Conservation (phyloP, 2,888 invertebrate species). For the Micoletzkya japonica region DNA sequence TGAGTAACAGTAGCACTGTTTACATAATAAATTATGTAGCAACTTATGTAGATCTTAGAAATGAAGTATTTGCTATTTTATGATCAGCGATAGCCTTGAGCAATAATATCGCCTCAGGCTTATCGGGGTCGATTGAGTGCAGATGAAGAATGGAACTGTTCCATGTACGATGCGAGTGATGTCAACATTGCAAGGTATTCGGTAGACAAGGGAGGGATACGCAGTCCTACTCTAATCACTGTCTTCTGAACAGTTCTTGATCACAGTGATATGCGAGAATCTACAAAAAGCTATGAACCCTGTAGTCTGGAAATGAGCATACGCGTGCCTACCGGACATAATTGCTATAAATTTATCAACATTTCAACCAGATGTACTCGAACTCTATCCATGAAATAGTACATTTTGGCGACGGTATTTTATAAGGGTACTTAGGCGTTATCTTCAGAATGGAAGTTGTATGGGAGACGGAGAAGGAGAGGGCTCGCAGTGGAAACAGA, state of each 20-base stretch:
- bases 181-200: constrained; percentile 64
- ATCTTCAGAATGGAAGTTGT: constrained; percentile 61
- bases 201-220: too few relatives aligned
- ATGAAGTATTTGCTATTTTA: too few relatives aligned
- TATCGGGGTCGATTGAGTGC: constrained; percentile 27
- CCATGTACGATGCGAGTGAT: constrained; percentile 64
- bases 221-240: too few relatives aligned
- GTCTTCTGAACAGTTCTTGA: too few relatives aligned
- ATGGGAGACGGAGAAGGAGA: constrained; percentile 65
- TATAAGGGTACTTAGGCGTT: too few relatives aligned
- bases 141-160: constrained; percentile 58
- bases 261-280: too few relatives aligned
- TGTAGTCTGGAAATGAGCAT: background rate
- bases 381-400: too few relatives aligned
- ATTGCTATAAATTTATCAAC: background rate
- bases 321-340: background rate
- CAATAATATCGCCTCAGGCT: background rate
- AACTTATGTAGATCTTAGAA: background rate
- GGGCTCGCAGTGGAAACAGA: background rate
- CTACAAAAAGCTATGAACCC: background rate
- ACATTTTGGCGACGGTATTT: too few relatives aligned
- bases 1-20: background rate
- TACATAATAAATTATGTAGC: background rate
- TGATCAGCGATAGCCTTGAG: too few relatives aligned
- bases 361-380: too few relatives aligned